These are phyloP conservation scores for Chaetura pelagica DNA, from an alignment of 2,113 vertebrate species.

Conservation along the genomic window DNA sequence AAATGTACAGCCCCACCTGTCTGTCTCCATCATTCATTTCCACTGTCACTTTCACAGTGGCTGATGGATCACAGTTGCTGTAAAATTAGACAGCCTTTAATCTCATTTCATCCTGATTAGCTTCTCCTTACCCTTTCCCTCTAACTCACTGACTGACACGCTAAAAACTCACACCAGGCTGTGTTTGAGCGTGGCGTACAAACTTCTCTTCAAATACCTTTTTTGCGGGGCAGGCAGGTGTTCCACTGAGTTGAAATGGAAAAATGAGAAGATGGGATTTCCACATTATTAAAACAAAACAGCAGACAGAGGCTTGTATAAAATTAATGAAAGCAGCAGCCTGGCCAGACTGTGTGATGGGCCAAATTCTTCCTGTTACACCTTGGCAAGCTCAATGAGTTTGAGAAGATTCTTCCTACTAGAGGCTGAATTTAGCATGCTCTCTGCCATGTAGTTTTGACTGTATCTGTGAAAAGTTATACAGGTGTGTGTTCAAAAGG, in stretches of 20 bases:
- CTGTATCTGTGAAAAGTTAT: slow-evolving; percentile 1
- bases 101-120: slow-evolving; percentile 99
- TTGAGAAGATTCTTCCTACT: neutral
- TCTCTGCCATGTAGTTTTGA: neutral
- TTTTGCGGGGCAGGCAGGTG: slow-evolving; percentile 51
- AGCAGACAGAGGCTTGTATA: neutral
- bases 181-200: slow-evolving; percentile 72
- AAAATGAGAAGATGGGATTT: slow-evolving; percentile 1
- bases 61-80: slow-evolving; percentile 99
- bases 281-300: slow-evolving; percentile 43
- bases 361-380: slow-evolving; percentile 24
- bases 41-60: slow-evolving; percentile 96
- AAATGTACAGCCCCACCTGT: slow-evolving; percentile 99
- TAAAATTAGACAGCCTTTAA: slow-evolving; percentile 99
- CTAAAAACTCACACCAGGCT: slow-evolving; percentile 84
- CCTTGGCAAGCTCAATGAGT: neutral
- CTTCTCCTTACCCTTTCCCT: slow-evolving; percentile 93
- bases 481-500: neutral
- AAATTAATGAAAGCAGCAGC: slow-evolving; percentile 19
- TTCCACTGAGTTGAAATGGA: slow-evolving; percentile 40
- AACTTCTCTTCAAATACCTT: slow-evolving; percentile 83
- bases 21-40: slow-evolving; percentile 99
- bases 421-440: neutral
- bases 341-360: neutral
- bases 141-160: slow-evolving; percentile 95